Base-by-base conservation (phyloP, 2,797 vertebrate species). In the Petrocephalus sullivani region DNA sequence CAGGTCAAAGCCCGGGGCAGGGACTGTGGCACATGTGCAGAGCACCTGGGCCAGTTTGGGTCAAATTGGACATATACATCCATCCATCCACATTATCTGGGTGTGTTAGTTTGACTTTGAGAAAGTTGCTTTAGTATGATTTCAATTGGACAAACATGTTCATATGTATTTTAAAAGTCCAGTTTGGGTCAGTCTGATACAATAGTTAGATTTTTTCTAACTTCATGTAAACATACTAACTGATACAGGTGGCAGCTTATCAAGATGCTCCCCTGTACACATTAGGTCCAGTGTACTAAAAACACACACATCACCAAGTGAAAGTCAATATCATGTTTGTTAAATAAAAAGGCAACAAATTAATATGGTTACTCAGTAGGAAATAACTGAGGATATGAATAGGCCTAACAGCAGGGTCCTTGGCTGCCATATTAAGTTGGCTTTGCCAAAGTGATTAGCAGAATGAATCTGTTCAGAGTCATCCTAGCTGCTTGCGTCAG, bases 371-470 rank as follows among this genome's bases (percentile, higher is more conserved):
- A 46, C 41, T 49, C 75, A 81, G 75, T 81, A 81, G 75, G 75
- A 81, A 81, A 81, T 81, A 49, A 81, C 41, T 46, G 16, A 81
- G 41, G 75, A 49, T 81, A 49, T 81, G 75, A 81, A 81, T 49
- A 81, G 19, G 19, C 41, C 41, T 49, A 81, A 81, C 75, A 81
- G 37, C 75, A 81, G 41, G 75, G 16, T 49, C 41, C 19, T 81
- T 81, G 75, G 75, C 75, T 81, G 41, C n/a, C 75, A 81, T 81
- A 46, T 49, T 49, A 81, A 46, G 19, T 49, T 81, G 75, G 19
- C 75, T 81, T 81, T 81, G 75, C 75, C 75, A 81, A 49, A 81
- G 75, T 46, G 75, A 81, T 81, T 49, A 81, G 75, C 33, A 49
- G 75, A 81, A 46, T 81, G 19, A 81, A 49, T 81, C 41, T 81